Evolutionary conservation across 2,113 vertebrate genomes (phyloP).

Genomic region (Conger conger): DNA sequence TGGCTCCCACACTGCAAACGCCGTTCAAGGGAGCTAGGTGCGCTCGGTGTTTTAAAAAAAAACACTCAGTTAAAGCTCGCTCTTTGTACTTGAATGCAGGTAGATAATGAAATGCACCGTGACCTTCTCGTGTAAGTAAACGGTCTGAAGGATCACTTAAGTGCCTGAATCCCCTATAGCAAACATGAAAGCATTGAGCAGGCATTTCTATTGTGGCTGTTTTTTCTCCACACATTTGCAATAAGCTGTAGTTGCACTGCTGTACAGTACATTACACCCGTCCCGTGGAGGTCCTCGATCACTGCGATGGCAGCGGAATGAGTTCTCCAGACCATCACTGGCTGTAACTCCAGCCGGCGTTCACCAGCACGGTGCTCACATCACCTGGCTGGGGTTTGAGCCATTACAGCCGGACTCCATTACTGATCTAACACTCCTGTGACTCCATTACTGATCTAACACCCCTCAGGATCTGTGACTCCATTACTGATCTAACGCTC

Average conservation of each 20-base stretch:
- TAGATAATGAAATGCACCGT: background rate
- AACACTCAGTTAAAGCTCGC: background rate
- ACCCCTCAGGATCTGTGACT: background rate
- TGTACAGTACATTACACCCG: background rate
- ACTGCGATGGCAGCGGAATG: background rate
- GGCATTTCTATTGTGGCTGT: background rate
- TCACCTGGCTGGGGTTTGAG: background rate
- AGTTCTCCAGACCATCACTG: background rate
- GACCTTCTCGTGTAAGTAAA: background rate
- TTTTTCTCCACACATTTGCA: background rate
- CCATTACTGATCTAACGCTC: too few relatives aligned
- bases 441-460: background rate
- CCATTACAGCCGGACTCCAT: background rate
- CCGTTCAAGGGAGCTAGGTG: conserved; percentile 6
- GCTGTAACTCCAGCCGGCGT: background rate
- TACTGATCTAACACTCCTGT: background rate
- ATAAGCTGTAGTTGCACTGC: too few relatives aligned
- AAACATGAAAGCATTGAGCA: background rate
- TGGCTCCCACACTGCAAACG: background rate
- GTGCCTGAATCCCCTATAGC: background rate
- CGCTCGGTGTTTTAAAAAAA: background rate
- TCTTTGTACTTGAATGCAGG: background rate
- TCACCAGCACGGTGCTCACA: background rate
- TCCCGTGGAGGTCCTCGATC: background rate
- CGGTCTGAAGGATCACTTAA: background rate